phyloP scores from a whole-genome alignment of 2,797 vertebrate species.

The Lithobates sylvaticus region DNA sequence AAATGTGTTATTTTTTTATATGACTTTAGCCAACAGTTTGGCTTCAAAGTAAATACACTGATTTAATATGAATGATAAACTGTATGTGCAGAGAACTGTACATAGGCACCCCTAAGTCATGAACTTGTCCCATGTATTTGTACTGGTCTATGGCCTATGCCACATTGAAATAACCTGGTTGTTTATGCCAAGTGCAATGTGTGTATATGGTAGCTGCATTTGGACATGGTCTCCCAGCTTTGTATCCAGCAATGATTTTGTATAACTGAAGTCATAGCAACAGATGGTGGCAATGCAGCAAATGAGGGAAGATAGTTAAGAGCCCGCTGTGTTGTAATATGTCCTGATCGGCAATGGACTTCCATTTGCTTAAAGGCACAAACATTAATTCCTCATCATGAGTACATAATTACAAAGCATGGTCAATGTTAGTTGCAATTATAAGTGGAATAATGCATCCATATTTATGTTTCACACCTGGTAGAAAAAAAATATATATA shows the following conservation, averaged over 20 bases:
- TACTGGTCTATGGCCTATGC: background rate
- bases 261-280: background rate
- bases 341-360: constrained; percentile 15
- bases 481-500: background rate
- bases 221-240: background rate
- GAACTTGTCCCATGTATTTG: background rate
- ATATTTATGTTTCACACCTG: background rate
- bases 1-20: too few species aligned
- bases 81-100: background rate
- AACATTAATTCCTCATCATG: constrained; percentile 22
- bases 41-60: background rate
- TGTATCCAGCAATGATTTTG: background rate
- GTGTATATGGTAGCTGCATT: background rate
- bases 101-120: background rate
- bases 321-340: constrained; percentile 44
- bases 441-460: background rate
- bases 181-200: constrained; percentile 3
- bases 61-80: background rate
- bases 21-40: too few species aligned
- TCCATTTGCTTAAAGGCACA: constrained; percentile 26
- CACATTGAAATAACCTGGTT: background rate
- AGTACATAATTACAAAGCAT: background rate
- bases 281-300: constrained; percentile 37
- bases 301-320: constrained; percentile 21
- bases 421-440: background rate